phyloP scores from a whole-genome alignment of 1,140 invertebrate genomes.

The Schlechtendalia chinensis region DNA sequence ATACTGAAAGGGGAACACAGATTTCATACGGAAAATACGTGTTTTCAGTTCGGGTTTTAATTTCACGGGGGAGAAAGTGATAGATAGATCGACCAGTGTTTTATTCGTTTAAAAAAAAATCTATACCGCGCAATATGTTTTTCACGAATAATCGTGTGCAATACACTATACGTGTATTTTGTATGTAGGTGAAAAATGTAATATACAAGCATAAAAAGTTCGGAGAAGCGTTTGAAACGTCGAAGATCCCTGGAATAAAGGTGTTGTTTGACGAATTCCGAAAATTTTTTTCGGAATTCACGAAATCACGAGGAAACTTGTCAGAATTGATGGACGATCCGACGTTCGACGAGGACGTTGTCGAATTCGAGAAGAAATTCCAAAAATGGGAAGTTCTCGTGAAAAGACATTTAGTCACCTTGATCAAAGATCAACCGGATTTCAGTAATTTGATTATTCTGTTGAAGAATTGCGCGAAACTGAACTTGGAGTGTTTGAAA shows the following conservation, averaged over 20 bases:
- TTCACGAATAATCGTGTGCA: too few relatives aligned
- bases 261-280: background rate
- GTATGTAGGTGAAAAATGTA: slow-evolving; percentile 32
- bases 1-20: too few relatives aligned
- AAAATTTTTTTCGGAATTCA: background rate
- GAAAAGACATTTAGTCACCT: background rate
- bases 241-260: background rate
- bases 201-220: background rate
- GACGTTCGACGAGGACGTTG: background rate
- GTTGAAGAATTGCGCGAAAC: background rate
- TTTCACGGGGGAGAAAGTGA: too few relatives aligned
- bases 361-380: background rate
- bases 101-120: too few relatives aligned
- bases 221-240: background rate
- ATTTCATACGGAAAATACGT: too few relatives aligned
- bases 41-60: too few relatives aligned
- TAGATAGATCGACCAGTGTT: too few relatives aligned
- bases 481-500: background rate
- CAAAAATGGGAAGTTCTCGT: background rate
- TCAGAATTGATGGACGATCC: background rate
- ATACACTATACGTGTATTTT: too few relatives aligned
- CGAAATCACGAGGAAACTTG: background rate
- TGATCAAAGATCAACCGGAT: slow-evolving; percentile 2
- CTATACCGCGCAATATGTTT: too few relatives aligned
- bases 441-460: background rate